These are phyloP conservation scores for Caenorhabditis afra DNA, from an alignment of 2,888 invertebrate genomes.

Conservation along the genomic window DNA sequence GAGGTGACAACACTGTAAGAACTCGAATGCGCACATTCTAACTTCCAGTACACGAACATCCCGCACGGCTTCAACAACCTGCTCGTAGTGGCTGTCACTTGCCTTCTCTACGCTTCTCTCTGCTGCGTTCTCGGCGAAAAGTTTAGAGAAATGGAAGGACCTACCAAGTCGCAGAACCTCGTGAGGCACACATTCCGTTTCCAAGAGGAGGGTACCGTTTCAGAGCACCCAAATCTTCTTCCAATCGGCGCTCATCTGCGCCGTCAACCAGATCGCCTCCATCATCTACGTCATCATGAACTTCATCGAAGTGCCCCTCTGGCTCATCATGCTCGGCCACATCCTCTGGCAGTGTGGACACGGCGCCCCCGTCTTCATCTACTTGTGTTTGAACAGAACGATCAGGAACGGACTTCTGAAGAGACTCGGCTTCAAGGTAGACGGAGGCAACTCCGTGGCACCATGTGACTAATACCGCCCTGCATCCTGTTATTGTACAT, in stretches of 20 bases:
- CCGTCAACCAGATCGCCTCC: slow-evolving; percentile 46
- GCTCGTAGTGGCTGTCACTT: slow-evolving; percentile 49
- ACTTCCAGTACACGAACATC: slow-evolving; percentile 53
- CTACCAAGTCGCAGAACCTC: slow-evolving; percentile 13
- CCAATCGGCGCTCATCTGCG: slow-evolving; percentile 56
- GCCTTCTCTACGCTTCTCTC: slow-evolving; percentile 38
- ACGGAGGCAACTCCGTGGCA: background rate
- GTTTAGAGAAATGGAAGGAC: slow-evolving; percentile 21
- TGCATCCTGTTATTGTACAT: background rate
- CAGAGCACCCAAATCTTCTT: slow-evolving; percentile 55
- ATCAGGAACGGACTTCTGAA: slow-evolving; percentile 29
- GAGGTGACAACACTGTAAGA: slow-evolving; percentile 8
- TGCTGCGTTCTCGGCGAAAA: slow-evolving; percentile 44
- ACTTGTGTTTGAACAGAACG: slow-evolving; percentile 36
- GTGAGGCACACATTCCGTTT: background rate
- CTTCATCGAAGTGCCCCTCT: slow-evolving; percentile 43
- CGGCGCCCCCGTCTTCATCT: slow-evolving; percentile 47
- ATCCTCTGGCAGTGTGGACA: slow-evolving; percentile 52
- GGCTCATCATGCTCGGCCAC: slow-evolving; percentile 49
- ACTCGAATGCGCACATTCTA: no score
- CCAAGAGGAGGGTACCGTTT: background rate
- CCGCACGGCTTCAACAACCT: slow-evolving; percentile 54
- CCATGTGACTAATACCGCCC: slow-evolving; percentile 21
- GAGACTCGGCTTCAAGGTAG: slow-evolving; percentile 14
- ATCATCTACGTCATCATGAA: slow-evolving; percentile 60